Evolutionary conservation across 2,797 vertebrate species (phyloP), one percentile per base, ranked within the genome.

Genomic region (Yasuhikotakia modesta): DNA sequence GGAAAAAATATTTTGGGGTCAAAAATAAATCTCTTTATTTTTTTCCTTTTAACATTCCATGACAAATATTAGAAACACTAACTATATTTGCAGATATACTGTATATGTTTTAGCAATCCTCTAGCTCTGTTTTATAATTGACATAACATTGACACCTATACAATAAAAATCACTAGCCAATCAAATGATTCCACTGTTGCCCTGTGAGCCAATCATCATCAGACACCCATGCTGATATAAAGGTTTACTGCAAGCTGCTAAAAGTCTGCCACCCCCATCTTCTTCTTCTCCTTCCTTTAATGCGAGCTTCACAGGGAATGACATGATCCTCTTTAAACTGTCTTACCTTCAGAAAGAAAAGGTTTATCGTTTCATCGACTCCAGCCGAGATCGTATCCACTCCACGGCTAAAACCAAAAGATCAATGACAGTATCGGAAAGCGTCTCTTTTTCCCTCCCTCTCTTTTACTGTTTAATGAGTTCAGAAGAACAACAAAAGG

Each of bases 311-410:
- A 64, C 57, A 70, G 67, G 52, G 68, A 78, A 78, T 78, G 68
- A 55, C 76, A 78, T 55, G 67, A 78, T 70, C 76, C 76, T 71
- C 76, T 78, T 78, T 78, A 78, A 78, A 78, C 67, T 53, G 58
- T 61, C 76, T 64, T 77, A 27, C 66, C 67, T 64, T 70, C 58
- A 63, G 57, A 70, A 61, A 52, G 30, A 13, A 71, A 45, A 63
- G 58, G 57, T 78, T 64, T 78, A 71, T 70, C 46, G 22, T 71
- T 70, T 78, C 46, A 71, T 71, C 46, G 67, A 78, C 68, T 78
- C 32, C 75, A 78, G 57, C 16, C 67, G 14, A 70, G 67, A 78
- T 70, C 30, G 24, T 70, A 70, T 78, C 57, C 30, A 70, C 58
- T 45, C 76, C 24, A 58, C 45, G 57, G 27, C 30, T 35, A 58